Conservation (phyloP, 1,140 invertebrate species). For the Drosophila pallidifrons region DNA sequence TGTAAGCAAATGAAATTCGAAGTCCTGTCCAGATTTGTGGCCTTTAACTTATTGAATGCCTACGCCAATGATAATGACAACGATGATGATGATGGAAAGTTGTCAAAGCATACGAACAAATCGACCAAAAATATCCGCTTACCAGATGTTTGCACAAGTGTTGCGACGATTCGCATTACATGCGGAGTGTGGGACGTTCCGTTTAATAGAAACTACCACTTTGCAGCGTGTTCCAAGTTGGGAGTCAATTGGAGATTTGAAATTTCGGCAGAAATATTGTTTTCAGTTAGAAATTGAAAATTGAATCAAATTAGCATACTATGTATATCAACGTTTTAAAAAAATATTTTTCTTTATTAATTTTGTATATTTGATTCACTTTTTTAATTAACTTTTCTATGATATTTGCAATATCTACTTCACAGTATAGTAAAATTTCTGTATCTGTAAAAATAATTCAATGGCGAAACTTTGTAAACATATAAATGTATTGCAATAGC, state of each 20-base stretch:
- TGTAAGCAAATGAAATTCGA: slow-evolving; percentile 68
- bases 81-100: slow-evolving; percentile 78
- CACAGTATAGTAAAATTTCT: too few relatives aligned
- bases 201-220: neutral
- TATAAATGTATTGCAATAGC: too few relatives aligned
- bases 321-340: too few relatives aligned
- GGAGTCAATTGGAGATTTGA: slow-evolving; percentile 3
- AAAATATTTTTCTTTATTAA: too few relatives aligned
- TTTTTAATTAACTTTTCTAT: too few relatives aligned
- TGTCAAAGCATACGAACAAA: slow-evolving; percentile 76
- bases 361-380: too few relatives aligned
- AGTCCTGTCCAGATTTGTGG: slow-evolving; percentile 39
- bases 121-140: slow-evolving; percentile 81
- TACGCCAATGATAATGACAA: slow-evolving; percentile 41
- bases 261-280: too few relatives aligned
- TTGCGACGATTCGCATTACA: slow-evolving; percentile 68
- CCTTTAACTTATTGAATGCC: slow-evolving; percentile 6
- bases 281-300: too few relatives aligned
- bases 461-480: too few relatives aligned
- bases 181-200: neutral
- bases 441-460: too few relatives aligned
- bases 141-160: slow-evolving; percentile 83
- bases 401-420: too few relatives aligned
- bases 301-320: too few relatives aligned
- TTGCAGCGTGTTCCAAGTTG: slow-evolving; percentile 4